A percentile compares a stretch with the other conserved stretches of the same genome.
Conservation (phyloP, 1,140 invertebrate genomes). For the Sycophila sp. region DNA sequence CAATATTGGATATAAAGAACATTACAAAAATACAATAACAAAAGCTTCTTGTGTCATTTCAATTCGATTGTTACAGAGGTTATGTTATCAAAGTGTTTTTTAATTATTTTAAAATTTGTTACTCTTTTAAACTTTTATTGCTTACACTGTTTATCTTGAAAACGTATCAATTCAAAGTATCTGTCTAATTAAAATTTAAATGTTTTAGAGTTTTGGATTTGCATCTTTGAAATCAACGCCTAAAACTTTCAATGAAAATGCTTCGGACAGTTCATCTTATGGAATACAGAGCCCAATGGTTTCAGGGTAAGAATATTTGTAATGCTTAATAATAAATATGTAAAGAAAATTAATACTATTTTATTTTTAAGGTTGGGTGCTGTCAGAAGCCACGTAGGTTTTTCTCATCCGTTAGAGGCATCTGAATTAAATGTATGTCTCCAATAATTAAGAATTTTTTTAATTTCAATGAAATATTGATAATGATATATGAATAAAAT, state of each 20-base stretch:
- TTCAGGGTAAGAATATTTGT: conserved; percentile 57
- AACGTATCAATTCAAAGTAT: too few species aligned
- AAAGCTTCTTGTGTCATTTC: too few species aligned
- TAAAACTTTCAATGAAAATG: conserved; percentile 52
- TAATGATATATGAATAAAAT: neutral
- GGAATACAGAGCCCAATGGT: conserved; percentile 67
- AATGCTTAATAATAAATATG: neutral
- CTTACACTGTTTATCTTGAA: too few species aligned
- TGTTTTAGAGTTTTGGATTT: conserved; percentile 69
- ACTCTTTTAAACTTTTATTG: neutral
- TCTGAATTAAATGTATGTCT: conserved; percentile 60
- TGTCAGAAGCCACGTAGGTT: conserved; percentile 44
- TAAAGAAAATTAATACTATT: conserved; percentile 1
- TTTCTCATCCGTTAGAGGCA: conserved; percentile 59
- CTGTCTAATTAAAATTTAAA: too few species aligned
- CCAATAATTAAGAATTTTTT: neutral
- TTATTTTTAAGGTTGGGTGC: conserved; percentile 41
- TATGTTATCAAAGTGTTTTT: neutral
- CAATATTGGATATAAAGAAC: too few species aligned
- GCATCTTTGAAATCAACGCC: conserved; percentile 65
- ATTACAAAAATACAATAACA: too few species aligned
- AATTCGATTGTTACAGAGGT: too few species aligned
- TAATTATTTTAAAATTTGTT: neutral
- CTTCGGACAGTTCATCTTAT: conserved; percentile 60
- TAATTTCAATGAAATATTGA: too few species aligned